Conservation (phyloP, 2,888 invertebrate genomes). For the Aspidiotus destructor region DNA sequence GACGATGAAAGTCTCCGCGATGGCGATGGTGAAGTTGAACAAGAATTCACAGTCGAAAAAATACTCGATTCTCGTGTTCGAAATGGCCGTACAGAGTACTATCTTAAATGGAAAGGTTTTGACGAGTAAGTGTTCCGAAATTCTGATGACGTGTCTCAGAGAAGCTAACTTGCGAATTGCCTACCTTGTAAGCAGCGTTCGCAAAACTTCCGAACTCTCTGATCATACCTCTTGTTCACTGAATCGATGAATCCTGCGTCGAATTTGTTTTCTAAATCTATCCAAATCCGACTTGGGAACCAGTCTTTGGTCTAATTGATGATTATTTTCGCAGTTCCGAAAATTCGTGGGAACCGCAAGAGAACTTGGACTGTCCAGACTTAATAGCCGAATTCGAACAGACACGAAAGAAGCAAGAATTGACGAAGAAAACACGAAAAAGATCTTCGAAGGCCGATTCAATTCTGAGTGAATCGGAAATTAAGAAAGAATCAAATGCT, state of each 20-base stretch:
- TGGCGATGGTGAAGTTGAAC: slow-evolving; percentile 42
- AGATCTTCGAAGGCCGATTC: not conserved
- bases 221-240: no score
- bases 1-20: not conserved
- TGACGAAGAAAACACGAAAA: slow-evolving; percentile 40
- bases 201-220: not conserved
- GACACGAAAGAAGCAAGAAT: slow-evolving; percentile 48
- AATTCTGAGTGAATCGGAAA: slow-evolving; percentile 19
- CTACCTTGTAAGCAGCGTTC: not conserved
- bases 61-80: slow-evolving; percentile 73
- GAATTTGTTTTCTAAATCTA: no score
- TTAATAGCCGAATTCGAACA: slow-evolving; percentile 76
- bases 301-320: no score
- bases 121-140: slow-evolving; percentile 45
- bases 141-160: not conserved
- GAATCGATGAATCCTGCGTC: no score
- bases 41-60: slow-evolving; percentile 84
- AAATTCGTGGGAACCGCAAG: slow-evolving; percentile 92
- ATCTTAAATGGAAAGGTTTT: slow-evolving; percentile 70
- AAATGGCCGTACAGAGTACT: slow-evolving; percentile 64
- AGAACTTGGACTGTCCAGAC: slow-evolving; percentile 81
- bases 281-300: no score
- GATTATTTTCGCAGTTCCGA: slow-evolving; percentile 48
- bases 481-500: slow-evolving; percentile 21
- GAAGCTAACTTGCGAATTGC: not conserved